Percentiles rank a stretch among this genome's conserved stretches.
Evolutionary conservation across 2,113 vertebrate species (phyloP).

Genomic region (Pelusios castaneus): DNA sequence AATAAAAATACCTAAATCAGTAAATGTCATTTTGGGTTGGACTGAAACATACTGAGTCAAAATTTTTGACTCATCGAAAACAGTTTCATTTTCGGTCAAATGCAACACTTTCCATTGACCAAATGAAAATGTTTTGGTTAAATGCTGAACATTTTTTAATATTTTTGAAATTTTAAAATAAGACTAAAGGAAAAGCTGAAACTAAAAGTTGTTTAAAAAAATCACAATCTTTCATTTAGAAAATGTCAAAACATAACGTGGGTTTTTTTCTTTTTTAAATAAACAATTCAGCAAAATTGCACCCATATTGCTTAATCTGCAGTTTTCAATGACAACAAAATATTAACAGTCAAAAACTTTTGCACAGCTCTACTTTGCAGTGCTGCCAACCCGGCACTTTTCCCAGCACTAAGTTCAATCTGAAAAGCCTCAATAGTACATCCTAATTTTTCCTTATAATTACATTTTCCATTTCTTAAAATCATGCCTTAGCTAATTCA

Average conservation of each 20-base stretch:
- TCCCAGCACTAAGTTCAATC: not conserved
- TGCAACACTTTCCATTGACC: too few relatives aligned
- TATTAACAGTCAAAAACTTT: not conserved
- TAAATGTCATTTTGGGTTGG: not conserved
- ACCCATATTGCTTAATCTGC: not conserved
- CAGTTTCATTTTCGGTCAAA: not conserved
- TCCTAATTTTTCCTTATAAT: not conserved
- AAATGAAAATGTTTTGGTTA: not conserved
- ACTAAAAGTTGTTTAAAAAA: not conserved
- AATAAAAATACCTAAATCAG: not conserved
- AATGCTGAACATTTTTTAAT: not conserved
- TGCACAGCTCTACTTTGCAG: not conserved
- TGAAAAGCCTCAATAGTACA: not conserved
- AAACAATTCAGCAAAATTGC: not conserved
- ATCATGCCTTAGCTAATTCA: not conserved
- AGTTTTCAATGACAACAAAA: not conserved
- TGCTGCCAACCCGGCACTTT: not conserved
- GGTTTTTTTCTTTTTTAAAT: not conserved
- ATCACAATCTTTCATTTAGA: not conserved
- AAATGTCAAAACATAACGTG: not conserved
- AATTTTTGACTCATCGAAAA: not conserved
- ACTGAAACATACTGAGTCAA: not conserved
- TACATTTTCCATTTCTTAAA: not conserved
- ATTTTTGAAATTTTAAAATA: not conserved
- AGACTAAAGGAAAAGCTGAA: not conserved